Conservation (phyloP, 1,140 invertebrate species). For the Idris sp. region DNA sequence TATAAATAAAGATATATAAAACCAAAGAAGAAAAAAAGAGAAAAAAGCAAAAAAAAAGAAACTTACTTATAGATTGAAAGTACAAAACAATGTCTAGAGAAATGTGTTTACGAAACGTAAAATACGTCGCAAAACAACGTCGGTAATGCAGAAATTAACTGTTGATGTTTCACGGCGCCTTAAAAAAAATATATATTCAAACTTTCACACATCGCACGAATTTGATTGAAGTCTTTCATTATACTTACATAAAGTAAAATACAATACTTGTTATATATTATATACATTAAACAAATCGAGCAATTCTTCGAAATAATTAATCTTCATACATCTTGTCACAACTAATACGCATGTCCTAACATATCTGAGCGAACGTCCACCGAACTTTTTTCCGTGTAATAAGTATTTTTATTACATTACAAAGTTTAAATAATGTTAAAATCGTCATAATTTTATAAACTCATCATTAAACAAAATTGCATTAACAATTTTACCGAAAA, state of each 20-base stretch:
- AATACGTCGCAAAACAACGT: conserved; percentile 59
- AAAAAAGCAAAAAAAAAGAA: conserved; percentile 4
- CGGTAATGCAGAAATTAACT: conserved; percentile 55
- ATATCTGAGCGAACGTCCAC: conserved; percentile 65
- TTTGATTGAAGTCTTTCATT: conserved; percentile 48
- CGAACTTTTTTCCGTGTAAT: conserved; percentile 25
- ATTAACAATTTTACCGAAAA: neutral
- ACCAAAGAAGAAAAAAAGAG: too few relatives aligned
- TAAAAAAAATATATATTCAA: conserved; percentile 28
- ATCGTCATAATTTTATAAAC: too few relatives aligned
- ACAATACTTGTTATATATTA: conserved; percentile 12
- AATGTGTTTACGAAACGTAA: conserved; percentile 54
- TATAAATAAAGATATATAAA: too few relatives aligned
- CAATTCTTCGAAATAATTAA: conserved; percentile 59
- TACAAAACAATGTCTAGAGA: conserved; percentile 56
- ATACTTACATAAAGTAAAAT: conserved; percentile 20
- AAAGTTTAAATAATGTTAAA: neutral
- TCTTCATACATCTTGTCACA: conserved; percentile 57
- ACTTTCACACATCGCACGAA: conserved; percentile 38
- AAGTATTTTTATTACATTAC: neutral
- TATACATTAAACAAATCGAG: conserved; percentile 24
- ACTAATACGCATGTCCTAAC: conserved; percentile 63
- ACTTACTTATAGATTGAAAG: conserved; percentile 53
- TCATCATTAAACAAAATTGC: neutral
- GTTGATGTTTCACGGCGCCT: conserved; percentile 33